A percentile compares a stretch with the other conserved stretches of the same genome.
Conservation (phyloP, 2,888 invertebrate genomes). For the Nasonia oneida region DNA sequence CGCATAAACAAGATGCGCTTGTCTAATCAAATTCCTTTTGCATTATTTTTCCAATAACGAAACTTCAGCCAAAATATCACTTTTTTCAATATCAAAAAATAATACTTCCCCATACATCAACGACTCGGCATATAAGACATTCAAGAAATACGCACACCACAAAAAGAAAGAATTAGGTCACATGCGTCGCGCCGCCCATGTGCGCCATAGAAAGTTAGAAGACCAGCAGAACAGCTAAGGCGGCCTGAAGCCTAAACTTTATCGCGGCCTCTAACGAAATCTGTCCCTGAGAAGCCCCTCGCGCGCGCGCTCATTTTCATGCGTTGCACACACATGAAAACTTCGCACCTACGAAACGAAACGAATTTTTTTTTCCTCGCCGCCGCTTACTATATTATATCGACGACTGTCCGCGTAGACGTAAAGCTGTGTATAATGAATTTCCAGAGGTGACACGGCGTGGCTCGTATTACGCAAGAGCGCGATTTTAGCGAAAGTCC, state of each 20-base stretch:
- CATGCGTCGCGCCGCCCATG: neutral
- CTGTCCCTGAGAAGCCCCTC: conserved; percentile 18
- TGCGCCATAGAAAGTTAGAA: neutral
- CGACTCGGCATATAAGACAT: neutral
- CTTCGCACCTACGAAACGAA: neutral
- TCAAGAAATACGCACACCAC: neutral
- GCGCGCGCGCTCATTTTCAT: neutral
- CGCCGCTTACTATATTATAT: neutral
- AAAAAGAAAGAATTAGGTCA: conserved; percentile 39
- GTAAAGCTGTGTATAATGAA: conserved; percentile 55
- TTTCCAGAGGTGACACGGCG: conserved; percentile 26
- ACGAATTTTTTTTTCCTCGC: neutral
- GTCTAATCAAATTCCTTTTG: neutral
- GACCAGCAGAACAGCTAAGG: neutral
- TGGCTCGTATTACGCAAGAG: conserved; percentile 53
- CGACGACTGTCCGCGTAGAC: neutral
- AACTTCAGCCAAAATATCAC: neutral
- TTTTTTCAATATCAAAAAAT: neutral
- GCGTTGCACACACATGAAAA: neutral
- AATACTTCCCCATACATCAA: neutral
- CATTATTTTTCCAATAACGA: neutral
- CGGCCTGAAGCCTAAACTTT: conserved; percentile 27
- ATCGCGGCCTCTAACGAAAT: conserved; percentile 49
- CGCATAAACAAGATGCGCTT: neutral
- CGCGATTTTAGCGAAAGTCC: conserved; percentile 54